A percentile compares a stretch with the other conserved stretches of the same genome.
phyloP scores from a whole-genome alignment of 2,888 invertebrate species.

The Trissoscelio sp. region DNA sequence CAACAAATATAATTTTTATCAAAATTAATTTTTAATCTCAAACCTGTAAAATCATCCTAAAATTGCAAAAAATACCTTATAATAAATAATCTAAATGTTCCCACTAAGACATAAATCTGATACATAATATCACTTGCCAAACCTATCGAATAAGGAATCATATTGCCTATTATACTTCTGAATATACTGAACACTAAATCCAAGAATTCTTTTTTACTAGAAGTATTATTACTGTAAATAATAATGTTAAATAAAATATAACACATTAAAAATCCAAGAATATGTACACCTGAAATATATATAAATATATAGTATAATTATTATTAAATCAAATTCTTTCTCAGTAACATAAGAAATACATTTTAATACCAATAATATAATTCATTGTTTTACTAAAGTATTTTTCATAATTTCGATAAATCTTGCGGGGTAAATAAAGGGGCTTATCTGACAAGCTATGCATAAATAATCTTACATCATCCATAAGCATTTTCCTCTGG shows the following conservation, averaged over 20 bases:
- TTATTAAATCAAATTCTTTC: no score
- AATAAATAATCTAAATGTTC: conserved; percentile 8
- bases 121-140: conserved; percentile 13
- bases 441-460: no score
- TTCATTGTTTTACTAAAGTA: no score
- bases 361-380: no score
- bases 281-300: neutral
- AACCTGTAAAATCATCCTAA: neutral
- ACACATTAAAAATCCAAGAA: neutral
- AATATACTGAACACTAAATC: neutral
- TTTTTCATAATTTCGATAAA: no score
- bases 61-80: neutral
- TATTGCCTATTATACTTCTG: neutral
- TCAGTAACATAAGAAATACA: no score
- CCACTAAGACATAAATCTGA: neutral
- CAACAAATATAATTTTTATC: no score
- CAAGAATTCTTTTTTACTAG: neutral
- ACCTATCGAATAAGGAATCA: neutral
- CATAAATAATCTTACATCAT: no score
- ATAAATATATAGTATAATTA: no score
- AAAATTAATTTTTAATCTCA: neutral
- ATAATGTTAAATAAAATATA: neutral
- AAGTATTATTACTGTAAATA: neutral
- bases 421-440: no score
- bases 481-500: no score